Evolutionary conservation across 1,140 invertebrate genomes (phyloP).

Genomic region (Scaptodrosophila lebanonensis): DNA sequence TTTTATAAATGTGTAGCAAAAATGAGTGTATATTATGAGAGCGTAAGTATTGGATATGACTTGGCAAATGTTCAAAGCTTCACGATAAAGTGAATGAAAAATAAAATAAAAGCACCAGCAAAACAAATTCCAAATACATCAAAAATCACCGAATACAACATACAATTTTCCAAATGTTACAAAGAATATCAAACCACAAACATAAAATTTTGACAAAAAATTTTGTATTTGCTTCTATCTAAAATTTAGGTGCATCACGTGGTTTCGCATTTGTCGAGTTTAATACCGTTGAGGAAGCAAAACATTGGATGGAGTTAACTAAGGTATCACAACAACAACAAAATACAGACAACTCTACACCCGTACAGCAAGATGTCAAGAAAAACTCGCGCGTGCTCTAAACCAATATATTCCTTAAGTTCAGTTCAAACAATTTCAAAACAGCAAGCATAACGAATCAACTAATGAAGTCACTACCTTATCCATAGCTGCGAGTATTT

Average conservation of each 20-base stretch:
- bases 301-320: conserved; percentile 94
- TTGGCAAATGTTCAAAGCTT: conserved; percentile 27
- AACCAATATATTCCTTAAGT: conserved; percentile 28
- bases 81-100: conserved; percentile 2
- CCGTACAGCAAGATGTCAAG: neutral
- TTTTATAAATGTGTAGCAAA: no score
- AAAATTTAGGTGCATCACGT: conserved; percentile 87
- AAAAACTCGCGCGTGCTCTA: conserved; percentile 19
- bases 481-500: no score
- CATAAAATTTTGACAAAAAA: conserved; percentile 73
- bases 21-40: neutral
- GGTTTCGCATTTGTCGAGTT: conserved; percentile 98
- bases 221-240: conserved; percentile 79
- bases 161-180: conserved; percentile 52
- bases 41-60: conserved; percentile 36
- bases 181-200: conserved; percentile 48
- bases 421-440: conserved; percentile 24
- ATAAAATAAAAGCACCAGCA: conserved; percentile 11
- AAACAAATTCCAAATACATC: conserved; percentile 24
- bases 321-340: conserved; percentile 84
- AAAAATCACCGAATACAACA: conserved; percentile 25
- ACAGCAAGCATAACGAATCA: no score
- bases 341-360: conserved; percentile 18
- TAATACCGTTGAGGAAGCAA: conserved; percentile 90
- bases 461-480: no score